Conservation (phyloP, 2,888 invertebrate genomes). For the Euplagia quadripunctaria region DNA sequence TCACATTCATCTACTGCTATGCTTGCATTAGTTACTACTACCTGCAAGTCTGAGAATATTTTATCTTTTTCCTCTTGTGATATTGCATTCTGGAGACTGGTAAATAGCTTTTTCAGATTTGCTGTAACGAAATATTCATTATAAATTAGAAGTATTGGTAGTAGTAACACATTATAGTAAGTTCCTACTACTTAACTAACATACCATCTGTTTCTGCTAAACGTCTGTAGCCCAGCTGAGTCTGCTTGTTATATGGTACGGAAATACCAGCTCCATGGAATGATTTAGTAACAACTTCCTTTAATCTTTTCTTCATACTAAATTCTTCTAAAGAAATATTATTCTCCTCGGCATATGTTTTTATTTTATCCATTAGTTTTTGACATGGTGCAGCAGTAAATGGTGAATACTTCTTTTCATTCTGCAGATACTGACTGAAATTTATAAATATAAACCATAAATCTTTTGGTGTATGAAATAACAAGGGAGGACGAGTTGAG, state of each 20-base stretch:
- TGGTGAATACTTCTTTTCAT: conserved; percentile 86
- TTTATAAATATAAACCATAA: background rate
- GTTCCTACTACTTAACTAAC: background rate
- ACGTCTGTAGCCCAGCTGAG: conserved; percentile 94
- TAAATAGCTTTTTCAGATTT: conserved; percentile 90
- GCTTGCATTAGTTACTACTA: conserved; percentile 93
- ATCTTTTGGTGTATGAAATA: background rate
- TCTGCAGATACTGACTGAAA: conserved; percentile 84
- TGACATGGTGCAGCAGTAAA: conserved; percentile 89
- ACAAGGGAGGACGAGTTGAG: no score
- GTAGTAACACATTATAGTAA: no score
- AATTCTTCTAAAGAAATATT: conserved; percentile 87
- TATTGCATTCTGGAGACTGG: conserved; percentile 88
- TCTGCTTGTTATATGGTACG: conserved; percentile 94
- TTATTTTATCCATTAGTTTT: conserved; percentile 88
- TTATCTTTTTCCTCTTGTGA: conserved; percentile 87
- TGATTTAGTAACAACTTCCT: conserved; percentile 89
- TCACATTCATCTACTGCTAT: conserved; percentile 98
- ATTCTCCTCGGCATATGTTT: conserved; percentile 88
- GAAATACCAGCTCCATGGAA: conserved; percentile 95
- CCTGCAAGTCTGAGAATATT: conserved; percentile 91
- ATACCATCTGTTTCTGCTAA: conserved; percentile 90
- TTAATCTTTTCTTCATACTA: conserved; percentile 88
- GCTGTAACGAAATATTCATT: conserved; percentile 70
- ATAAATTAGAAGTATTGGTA: background rate